phyloP scores from a whole-genome alignment of 2,888 invertebrate species.

The Augochlorella aurata region DNA sequence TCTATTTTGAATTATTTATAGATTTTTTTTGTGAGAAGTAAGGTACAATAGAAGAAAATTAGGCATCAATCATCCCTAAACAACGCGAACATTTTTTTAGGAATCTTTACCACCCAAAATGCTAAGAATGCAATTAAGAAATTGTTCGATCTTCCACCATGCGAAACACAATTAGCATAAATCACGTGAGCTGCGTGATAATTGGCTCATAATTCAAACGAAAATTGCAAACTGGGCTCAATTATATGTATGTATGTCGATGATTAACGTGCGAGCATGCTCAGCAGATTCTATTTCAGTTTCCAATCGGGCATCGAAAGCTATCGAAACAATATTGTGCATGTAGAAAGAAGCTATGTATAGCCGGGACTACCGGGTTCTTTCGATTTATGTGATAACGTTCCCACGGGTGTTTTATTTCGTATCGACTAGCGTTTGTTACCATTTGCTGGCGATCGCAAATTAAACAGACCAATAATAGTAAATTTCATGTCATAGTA shows the following conservation, averaged over 20 bases:
- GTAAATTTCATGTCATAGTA: background rate
- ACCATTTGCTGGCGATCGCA: background rate
- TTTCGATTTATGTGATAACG: background rate
- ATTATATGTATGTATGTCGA: constrained; percentile 41
- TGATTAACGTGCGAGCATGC: constrained; percentile 33
- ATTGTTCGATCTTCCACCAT: background rate
- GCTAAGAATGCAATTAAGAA: background rate
- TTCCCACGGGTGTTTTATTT: background rate
- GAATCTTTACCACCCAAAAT: too few species aligned
- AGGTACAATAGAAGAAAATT: too few species aligned
- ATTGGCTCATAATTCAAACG: constrained; percentile 33
- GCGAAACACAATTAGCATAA: background rate
- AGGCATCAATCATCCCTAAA: too few species aligned
- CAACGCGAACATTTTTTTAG: too few species aligned
- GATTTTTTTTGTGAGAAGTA: too few species aligned
- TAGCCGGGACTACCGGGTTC: background rate
- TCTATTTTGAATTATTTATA: too few species aligned
- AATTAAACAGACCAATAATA: constrained; percentile 2
- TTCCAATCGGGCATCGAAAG: constrained; percentile 10
- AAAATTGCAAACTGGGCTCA: constrained; percentile 36
- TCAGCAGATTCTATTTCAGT: constrained; percentile 24
- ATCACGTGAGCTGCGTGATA: constrained; percentile 4
- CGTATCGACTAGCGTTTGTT: constrained; percentile 14
- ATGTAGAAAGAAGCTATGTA: constrained; percentile 1
- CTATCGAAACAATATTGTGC: constrained; percentile 1